phyloP scores from a whole-genome alignment of 2,113 vertebrate species.

The Scomber japonicus region DNA sequence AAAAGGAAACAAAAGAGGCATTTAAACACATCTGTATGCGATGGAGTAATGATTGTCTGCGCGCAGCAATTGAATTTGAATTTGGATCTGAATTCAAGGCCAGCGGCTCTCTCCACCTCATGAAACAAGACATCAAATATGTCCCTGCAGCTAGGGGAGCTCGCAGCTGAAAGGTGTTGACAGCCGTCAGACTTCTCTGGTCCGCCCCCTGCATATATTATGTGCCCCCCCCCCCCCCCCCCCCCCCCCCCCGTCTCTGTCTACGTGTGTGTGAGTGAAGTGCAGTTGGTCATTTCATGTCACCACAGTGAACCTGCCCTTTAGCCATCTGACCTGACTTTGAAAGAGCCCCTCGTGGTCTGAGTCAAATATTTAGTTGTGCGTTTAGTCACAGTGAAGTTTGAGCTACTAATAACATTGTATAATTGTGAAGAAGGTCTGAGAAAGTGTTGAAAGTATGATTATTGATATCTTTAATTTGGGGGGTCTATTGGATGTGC shows the following conservation, averaged over 20 bases:
- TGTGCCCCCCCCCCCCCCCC: background rate
- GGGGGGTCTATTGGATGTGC: background rate
- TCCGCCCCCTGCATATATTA: conserved; percentile 57
- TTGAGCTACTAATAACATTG: background rate
- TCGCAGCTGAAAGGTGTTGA: conserved; percentile 52
- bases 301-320: conserved; percentile 56
- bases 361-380: conserved; percentile 43
- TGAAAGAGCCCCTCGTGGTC: conserved; percentile 47
- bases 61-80: conserved; percentile 59
- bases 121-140: conserved; percentile 75
- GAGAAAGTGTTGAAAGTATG: background rate
- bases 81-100: conserved; percentile 65
- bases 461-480: background rate
- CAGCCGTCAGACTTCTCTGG: conserved; percentile 54
- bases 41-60: conserved; percentile 35
- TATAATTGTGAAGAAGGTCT: conserved; percentile 2
- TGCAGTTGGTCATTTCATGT: conserved; percentile 53
- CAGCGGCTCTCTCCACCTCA: conserved; percentile 35
- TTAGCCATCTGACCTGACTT: conserved; percentile 54
- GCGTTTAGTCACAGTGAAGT: conserved; percentile 19
- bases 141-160: conserved; percentile 51
- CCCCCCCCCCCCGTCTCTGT: background rate
- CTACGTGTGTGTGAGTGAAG: conserved; percentile 13
- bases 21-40: conserved; percentile 67
- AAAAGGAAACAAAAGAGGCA: conserved; percentile 12